phyloP scores from a whole-genome alignment of 2,888 invertebrate species.

The Drosophila imparisetae region DNA sequence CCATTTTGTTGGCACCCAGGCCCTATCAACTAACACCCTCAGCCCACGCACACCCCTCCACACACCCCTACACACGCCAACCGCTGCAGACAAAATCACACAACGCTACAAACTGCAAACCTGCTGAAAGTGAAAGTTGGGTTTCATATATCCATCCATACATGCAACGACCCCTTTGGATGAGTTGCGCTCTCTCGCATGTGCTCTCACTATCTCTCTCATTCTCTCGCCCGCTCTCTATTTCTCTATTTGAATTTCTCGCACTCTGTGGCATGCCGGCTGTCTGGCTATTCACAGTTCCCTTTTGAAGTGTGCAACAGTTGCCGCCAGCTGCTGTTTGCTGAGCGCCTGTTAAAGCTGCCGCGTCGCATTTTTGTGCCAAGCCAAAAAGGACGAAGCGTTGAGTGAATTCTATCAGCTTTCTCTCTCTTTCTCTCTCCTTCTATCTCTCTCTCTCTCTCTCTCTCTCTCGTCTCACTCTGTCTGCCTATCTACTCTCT shows the following conservation, averaged over 20 bases:
- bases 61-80: not conserved
- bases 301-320: slow-evolving; percentile 72
- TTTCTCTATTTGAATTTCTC: slow-evolving; percentile 3
- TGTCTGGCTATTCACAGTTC: slow-evolving; percentile 68
- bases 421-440: slow-evolving; percentile 17
- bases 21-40: slow-evolving; percentile 28
- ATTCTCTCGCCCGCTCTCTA: slow-evolving; percentile 3
- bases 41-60: not conserved
- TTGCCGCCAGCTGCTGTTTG: slow-evolving; percentile 48
- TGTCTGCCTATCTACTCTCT: not conserved
- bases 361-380: slow-evolving; percentile 79
- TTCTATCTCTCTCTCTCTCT: slow-evolving; percentile 17
- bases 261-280: slow-evolving; percentile 7
- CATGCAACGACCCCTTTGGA: slow-evolving; percentile 77
- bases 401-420: slow-evolving; percentile 64
- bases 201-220: slow-evolving; percentile 12
- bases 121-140: slow-evolving; percentile 69
- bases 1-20: slow-evolving; percentile 48
- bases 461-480: slow-evolving; percentile 1
- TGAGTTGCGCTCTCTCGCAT: slow-evolving; percentile 26
- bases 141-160: slow-evolving; percentile 24
- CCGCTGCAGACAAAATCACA: slow-evolving; percentile 4
- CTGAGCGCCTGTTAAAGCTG: slow-evolving; percentile 72
- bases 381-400: slow-evolving; percentile 78
- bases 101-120: slow-evolving; percentile 41